These are phyloP conservation scores for Oreotrochilus melanogaster DNA, from an alignment of 2,113 vertebrate genomes.

Conservation along the genomic window DNA sequence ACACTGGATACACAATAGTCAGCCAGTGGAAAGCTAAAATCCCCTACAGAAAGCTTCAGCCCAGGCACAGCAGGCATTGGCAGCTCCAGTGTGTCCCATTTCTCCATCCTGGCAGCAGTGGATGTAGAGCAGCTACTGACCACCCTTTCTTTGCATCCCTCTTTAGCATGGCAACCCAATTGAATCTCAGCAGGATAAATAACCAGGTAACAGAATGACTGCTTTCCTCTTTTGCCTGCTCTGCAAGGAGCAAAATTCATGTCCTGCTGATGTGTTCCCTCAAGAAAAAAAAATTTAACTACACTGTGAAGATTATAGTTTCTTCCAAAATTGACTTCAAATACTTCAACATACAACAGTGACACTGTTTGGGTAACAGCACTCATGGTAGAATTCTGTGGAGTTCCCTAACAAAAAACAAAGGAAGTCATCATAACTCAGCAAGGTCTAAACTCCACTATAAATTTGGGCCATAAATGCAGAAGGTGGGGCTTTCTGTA, in stretches of 20 bases:
- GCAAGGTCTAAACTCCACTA: background rate
- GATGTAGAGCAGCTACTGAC: background rate
- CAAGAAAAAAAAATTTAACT: background rate
- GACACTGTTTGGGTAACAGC: background rate
- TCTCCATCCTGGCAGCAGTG: background rate
- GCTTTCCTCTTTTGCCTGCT: background rate
- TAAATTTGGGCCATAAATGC: background rate
- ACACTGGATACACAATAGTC: background rate
- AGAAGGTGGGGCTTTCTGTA: background rate
- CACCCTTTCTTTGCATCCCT: background rate
- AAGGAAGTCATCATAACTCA: background rate
- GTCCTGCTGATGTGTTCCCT: background rate
- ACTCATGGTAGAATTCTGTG: background rate
- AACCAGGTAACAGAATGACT: background rate
- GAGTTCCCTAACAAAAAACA: background rate
- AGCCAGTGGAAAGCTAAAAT: background rate
- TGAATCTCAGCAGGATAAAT: background rate
- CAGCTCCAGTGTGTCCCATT: background rate
- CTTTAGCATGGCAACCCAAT: background rate
- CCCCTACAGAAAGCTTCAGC: background rate
- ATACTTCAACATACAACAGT: background rate
- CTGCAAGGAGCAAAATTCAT: background rate
- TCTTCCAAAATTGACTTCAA: background rate
- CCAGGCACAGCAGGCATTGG: background rate
- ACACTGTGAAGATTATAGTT: background rate